phyloP scores from a whole-genome alignment of 2,888 invertebrate species.

The Synergus laeviventris region DNA sequence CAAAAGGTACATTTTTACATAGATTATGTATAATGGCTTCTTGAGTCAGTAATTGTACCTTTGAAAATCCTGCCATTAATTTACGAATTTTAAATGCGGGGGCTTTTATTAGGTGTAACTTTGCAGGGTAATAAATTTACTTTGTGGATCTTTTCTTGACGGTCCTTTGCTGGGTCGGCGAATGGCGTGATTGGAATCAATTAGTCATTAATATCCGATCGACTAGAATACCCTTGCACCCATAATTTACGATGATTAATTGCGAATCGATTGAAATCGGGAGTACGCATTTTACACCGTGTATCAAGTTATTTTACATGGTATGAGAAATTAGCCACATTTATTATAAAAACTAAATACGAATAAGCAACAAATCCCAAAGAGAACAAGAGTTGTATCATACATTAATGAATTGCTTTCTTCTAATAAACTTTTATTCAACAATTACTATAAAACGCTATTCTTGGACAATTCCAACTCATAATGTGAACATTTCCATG shows the following conservation, averaged over 20 bases:
- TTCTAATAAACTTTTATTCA: neutral
- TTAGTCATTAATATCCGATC: conserved; percentile 71
- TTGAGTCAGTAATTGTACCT: neutral
- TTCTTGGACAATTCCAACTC: neutral
- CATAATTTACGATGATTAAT: conserved; percentile 73
- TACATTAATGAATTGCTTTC: too few species aligned
- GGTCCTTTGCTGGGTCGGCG: conserved; percentile 59
- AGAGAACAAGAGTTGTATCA: neutral
- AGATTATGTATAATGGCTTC: neutral
- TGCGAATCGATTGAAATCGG: conserved; percentile 61
- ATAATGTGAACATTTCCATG: neutral
- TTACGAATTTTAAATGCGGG: conserved; percentile 43
- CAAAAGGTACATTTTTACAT: neutral
- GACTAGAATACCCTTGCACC: conserved; percentile 62
- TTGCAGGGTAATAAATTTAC: conserved; percentile 52
- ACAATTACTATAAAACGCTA: neutral
- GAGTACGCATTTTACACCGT: conserved; percentile 61
- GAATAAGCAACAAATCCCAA: neutral
- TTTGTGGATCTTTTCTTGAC: conserved; percentile 36
- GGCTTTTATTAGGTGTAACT: conserved; percentile 39
- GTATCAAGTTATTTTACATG: conserved; percentile 58
- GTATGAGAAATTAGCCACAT: neutral
- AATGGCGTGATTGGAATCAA: conserved; percentile 73
- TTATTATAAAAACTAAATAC: neutral
- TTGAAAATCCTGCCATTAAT: conserved; percentile 43